These are phyloP conservation scores for Climacteris rufus DNA, from an alignment of 2,113 vertebrate genomes.

Conservation along the genomic window DNA sequence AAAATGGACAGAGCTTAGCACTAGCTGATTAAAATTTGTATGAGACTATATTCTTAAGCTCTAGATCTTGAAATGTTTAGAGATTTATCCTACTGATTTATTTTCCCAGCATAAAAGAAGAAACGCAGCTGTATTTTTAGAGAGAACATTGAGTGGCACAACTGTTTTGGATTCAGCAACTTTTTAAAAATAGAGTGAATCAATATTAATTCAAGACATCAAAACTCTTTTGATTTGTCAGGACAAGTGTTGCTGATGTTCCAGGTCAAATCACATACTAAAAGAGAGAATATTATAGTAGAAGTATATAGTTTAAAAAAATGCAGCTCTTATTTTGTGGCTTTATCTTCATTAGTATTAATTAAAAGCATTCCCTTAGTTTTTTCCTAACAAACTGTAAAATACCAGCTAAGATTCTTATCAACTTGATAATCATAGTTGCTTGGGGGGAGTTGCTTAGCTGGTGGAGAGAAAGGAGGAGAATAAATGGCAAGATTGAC, in stretches of 20 bases:
- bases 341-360: not conserved
- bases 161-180: not conserved
- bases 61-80: not conserved
- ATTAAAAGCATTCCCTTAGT: not conserved
- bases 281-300: not conserved
- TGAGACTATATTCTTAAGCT: not conserved
- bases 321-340: not conserved
- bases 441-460: not conserved
- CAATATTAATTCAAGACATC: not conserved
- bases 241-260: not conserved
- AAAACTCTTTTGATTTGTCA: not conserved
- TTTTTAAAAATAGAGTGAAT: not conserved
- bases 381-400: not conserved
- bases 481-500: not conserved
- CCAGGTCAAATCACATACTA: not conserved
- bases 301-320: not conserved
- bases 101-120: not conserved
- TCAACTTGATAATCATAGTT: not conserved
- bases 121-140: not conserved
- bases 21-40: not conserved
- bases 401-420: not conserved
- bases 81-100: not conserved
- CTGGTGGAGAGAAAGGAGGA: not conserved
- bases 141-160: not conserved
- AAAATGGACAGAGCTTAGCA: not conserved